phyloP scores from a whole-genome alignment of 2,797 vertebrate species.

The Dermochelys coriacea region DNA sequence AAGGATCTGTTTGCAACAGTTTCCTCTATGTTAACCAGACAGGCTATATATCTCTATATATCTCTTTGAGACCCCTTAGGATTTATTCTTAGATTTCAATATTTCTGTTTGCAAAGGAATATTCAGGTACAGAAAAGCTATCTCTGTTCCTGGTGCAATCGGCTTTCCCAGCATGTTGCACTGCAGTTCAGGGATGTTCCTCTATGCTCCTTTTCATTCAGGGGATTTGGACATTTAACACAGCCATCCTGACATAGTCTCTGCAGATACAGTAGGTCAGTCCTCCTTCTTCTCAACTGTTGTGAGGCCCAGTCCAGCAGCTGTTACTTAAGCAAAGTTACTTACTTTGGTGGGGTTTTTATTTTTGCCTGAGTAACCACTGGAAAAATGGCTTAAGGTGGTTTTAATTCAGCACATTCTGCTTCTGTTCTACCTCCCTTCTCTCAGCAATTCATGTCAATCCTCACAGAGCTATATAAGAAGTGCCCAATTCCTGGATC shows the following conservation, averaged over 20 bases:
- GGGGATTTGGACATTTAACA: background rate
- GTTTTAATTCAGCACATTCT: background rate
- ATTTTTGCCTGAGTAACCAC: background rate
- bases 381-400: fast-evolving
- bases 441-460: background rate
- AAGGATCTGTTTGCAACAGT: background rate
- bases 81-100: background rate
- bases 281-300: background rate
- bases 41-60: background rate
- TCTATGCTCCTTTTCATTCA: background rate
- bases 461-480: background rate
- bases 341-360: fast-evolving
- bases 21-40: background rate
- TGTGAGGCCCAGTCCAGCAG: background rate
- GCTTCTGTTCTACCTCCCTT: background rate
- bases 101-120: background rate
- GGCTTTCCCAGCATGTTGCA: background rate
- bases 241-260: background rate
- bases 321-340: background rate
- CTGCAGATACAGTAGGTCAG: background rate
- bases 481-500: background rate
- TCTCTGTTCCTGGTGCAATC: background rate
- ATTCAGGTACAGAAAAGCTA: background rate
- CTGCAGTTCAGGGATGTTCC: background rate
- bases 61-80: background rate